These are phyloP conservation scores for Diacarnus erythraeanus DNA, from an alignment of 37 sponge, comb jelly and placozoan genomes.

Conservation along the genomic window DNA sequence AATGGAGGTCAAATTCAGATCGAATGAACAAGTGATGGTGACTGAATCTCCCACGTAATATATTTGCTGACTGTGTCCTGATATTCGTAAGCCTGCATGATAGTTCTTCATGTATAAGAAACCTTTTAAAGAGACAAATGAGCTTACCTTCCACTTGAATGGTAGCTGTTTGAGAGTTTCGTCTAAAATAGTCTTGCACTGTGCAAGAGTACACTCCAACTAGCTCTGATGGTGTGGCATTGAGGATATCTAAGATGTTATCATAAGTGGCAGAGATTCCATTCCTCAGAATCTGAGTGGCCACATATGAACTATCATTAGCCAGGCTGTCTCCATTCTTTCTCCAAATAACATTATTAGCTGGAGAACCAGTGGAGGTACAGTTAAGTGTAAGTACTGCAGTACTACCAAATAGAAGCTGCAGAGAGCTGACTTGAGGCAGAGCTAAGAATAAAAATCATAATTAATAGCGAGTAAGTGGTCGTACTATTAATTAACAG, in stretches of 20 bases:
- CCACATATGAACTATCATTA: not conserved
- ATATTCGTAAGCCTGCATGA: not conserved
- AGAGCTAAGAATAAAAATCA: not conserved
- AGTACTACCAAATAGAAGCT: not conserved
- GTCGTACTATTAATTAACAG: too few relatives aligned
- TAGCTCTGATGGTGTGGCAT: not conserved
- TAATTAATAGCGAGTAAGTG: too few relatives aligned
- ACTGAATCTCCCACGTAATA: not conserved
- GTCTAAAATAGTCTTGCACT: slow-evolving; percentile 4
- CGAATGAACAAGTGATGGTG: slow-evolving; percentile 3
- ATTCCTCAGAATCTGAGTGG: slow-evolving; percentile 13
- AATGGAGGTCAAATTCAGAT: slow-evolving; percentile 6
- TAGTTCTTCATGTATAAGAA: not conserved
- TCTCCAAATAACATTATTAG: slow-evolving; percentile 11
- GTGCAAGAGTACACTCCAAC: slow-evolving; percentile 5
- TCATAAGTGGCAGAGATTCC: slow-evolving; percentile 6
- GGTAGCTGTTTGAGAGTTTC: not conserved
- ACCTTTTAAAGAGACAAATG: not conserved
- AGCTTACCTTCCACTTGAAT: slow-evolving; percentile 6
- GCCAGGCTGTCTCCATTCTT: not conserved
- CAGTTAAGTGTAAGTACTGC: slow-evolving; percentile 14
- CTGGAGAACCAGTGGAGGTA: slow-evolving; percentile 26
- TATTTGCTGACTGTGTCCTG: not conserved
- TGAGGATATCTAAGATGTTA: not conserved
- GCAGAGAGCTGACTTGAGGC: slow-evolving; percentile 8